Percentiles rank a stretch among this genome's conserved stretches.
Evolutionary conservation across 2,888 invertebrate species (phyloP).

Genomic region (Troides aeacus): DNA sequence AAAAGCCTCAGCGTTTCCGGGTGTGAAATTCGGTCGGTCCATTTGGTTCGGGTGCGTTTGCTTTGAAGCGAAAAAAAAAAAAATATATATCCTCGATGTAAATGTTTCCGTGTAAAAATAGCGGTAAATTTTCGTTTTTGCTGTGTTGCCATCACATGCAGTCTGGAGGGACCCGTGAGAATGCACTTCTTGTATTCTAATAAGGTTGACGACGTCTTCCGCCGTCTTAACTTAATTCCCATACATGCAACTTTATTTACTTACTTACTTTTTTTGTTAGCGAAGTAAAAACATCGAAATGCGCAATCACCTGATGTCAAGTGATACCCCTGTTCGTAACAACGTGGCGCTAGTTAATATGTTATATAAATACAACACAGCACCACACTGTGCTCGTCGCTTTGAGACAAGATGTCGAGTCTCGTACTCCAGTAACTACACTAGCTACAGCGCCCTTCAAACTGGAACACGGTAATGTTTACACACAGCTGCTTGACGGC

Average conservation of each 20-base stretch:
- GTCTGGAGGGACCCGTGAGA: constrained; percentile 44
- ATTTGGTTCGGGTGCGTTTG: constrained; percentile 62
- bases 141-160: constrained; percentile 30
- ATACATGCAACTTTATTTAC: background rate
- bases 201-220: constrained; percentile 37
- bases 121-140: constrained; percentile 55
- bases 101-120: constrained; percentile 51
- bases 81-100: constrained; percentile 31
- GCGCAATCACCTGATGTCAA: too few species aligned
- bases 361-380: too few species aligned
- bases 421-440: too few species aligned
- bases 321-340: too few species aligned
- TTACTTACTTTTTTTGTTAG: background rate
- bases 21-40: constrained; percentile 72
- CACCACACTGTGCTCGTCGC: too few species aligned
- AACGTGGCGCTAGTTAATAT: too few species aligned
- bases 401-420: too few species aligned
- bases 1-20: constrained; percentile 49
- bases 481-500: too few species aligned
- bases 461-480: too few species aligned
- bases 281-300: background rate
- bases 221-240: constrained; percentile 19
- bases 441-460: too few species aligned
- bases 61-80: constrained; percentile 40
- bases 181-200: constrained; percentile 58